These are phyloP conservation scores for Torymus aiolomorphi DNA, from an alignment of 2,888 invertebrate species.

Conservation along the genomic window DNA sequence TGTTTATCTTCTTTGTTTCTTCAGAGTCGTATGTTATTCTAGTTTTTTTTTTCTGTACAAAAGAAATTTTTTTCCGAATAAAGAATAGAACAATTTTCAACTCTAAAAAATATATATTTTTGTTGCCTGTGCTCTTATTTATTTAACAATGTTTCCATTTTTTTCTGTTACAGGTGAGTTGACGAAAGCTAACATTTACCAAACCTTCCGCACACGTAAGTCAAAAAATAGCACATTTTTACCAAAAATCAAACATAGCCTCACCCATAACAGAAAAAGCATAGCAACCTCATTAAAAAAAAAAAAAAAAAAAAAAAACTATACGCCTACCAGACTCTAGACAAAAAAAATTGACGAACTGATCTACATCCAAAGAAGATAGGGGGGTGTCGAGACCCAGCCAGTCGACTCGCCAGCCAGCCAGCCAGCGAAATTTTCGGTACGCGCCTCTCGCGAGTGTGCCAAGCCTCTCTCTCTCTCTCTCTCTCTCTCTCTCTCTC, in stretches of 20 bases:
- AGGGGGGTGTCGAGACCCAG: not conserved
- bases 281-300: not conserved
- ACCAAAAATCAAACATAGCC: no score
- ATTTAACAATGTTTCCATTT: slow-evolving; percentile 10
- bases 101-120: not conserved
- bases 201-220: not conserved
- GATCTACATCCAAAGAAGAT: slow-evolving; percentile 1
- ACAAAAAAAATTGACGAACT: not conserved
- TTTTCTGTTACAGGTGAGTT: slow-evolving; percentile 46
- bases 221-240: not conserved
- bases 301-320: slow-evolving; percentile 1
- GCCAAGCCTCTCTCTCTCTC: slow-evolving; percentile 1
- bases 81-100: no score
- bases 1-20: not conserved
- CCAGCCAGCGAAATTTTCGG: slow-evolving; percentile 47
- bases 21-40: not conserved
- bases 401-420: not conserved
- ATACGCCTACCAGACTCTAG: no score
- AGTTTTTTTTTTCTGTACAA: no score
- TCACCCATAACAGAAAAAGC: no score
- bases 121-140: not conserved
- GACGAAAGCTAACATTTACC: not conserved
- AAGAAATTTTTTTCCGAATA: no score
- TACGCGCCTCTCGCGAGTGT: slow-evolving; percentile 17
- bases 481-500: no score